These are phyloP conservation scores for Pseudochirops corinnae DNA, from an alignment of 2,797 vertebrate genomes.

Conservation along the genomic window DNA sequence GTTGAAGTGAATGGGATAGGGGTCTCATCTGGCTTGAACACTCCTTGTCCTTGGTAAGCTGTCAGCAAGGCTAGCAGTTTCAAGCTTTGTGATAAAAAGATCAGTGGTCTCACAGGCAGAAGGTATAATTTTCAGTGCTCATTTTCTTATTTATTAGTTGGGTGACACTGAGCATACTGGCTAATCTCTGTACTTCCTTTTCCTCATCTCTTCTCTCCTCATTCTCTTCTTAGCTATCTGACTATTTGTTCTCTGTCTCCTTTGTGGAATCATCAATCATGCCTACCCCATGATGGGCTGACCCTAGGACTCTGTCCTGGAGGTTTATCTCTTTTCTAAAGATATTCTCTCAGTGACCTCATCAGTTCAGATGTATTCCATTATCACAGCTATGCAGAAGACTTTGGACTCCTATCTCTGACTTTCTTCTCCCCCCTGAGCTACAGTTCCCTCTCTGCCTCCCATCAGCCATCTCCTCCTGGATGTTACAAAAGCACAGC, in stretches of 20 bases:
- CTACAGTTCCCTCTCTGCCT: too few relatives aligned
- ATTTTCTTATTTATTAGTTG: background rate
- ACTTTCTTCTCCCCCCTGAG: too few relatives aligned
- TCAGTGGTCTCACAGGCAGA: background rate
- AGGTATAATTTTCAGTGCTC: background rate
- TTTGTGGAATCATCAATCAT: background rate
- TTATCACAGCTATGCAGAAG: too few relatives aligned
- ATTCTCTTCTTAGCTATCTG: background rate
- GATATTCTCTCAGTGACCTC: background rate
- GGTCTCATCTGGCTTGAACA: background rate
- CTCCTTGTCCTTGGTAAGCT: background rate
- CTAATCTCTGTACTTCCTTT: background rate
- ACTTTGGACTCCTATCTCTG: too few relatives aligned
- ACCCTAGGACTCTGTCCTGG: background rate
- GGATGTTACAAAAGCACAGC: too few relatives aligned
- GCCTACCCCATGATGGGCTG: background rate
- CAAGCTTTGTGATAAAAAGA: background rate
- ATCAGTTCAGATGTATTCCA: background rate
- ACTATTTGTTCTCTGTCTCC: background rate
- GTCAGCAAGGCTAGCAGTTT: background rate
- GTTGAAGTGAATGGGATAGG: background rate
- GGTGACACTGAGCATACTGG: background rate
- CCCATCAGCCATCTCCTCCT: too few relatives aligned
- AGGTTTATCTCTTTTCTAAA: too few relatives aligned
- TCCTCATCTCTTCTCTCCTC: background rate